Percentiles rank a stretch among this genome's conserved stretches.
Evolutionary conservation across 2,113 vertebrate species (phyloP).

Genomic region (Cyanoliseus patagonus): DNA sequence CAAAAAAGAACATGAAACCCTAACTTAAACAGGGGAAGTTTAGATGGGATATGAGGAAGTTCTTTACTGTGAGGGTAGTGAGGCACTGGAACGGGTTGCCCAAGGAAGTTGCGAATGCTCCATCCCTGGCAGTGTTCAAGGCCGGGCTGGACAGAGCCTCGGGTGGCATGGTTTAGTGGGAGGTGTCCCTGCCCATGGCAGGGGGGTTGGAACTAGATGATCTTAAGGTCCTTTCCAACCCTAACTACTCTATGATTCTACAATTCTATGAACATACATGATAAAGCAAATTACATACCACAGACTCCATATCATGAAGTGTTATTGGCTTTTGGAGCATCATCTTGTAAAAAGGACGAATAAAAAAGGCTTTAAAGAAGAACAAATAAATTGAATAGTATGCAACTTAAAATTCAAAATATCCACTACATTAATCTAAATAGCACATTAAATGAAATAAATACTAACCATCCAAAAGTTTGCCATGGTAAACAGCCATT

Average conservation of each 20-base stretch:
- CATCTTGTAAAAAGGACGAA: slow-evolving; percentile 99
- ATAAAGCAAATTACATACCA: slow-evolving; percentile 80
- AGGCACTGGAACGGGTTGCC: too few relatives aligned
- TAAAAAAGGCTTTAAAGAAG: slow-evolving; percentile 90
- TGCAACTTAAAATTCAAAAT: neutral
- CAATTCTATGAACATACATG: neutral
- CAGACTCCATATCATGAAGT: slow-evolving; percentile 98
- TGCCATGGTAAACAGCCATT: slow-evolving; percentile 98
- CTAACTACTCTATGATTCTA: too few relatives aligned
- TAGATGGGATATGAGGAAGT: too few relatives aligned
- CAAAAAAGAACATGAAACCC: neutral
- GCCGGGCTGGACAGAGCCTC: too few relatives aligned
- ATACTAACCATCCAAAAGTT: slow-evolving; percentile 92
- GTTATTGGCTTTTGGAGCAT: slow-evolving; percentile 96
- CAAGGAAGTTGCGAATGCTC: too few relatives aligned
- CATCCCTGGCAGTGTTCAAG: too few relatives aligned
- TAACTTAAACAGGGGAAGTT: neutral
- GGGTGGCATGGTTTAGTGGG: too few relatives aligned
- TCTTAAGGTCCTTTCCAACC: too few relatives aligned
- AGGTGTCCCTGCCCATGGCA: too few relatives aligned
- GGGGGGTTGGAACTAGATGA: too few relatives aligned
- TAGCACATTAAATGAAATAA: neutral
- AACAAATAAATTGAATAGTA: slow-evolving; percentile 1
- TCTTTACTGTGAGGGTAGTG: too few relatives aligned
- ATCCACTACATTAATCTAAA: neutral